These are phyloP conservation scores for Drosophila pruinosa DNA, from an alignment of 1,140 invertebrate genomes.

Conservation along the genomic window DNA sequence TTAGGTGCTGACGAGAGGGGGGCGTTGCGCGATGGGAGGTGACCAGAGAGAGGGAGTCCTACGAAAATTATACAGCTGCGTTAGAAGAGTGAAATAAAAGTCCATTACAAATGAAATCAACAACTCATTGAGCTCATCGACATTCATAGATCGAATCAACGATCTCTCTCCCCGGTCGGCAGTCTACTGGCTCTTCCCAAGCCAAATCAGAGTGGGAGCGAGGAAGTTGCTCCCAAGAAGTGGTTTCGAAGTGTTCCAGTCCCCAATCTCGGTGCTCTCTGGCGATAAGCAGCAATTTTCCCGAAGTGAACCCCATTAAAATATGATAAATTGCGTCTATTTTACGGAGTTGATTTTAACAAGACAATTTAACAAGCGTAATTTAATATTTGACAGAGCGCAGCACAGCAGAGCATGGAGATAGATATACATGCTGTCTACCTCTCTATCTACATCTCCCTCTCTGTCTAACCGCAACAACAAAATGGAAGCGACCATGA, in stretches of 20 bases:
- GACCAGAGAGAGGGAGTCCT: neutral
- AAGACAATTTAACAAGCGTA: constrained; percentile 83
- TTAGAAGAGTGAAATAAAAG: constrained; percentile 78
- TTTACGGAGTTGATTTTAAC: constrained; percentile 82
- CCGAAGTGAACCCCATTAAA: constrained; percentile 77
- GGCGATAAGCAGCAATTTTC: constrained; percentile 74
- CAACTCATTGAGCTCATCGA: constrained; percentile 78
- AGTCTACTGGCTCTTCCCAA: constrained; percentile 38
- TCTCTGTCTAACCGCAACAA: constrained; percentile 61
- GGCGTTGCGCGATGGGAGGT: neutral
- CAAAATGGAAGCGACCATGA: constrained; percentile 78
- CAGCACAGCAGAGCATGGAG: constrained; percentile 25
- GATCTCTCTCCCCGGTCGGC: neutral
- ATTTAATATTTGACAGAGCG: constrained; percentile 82
- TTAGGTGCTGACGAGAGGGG: constrained; percentile 51
- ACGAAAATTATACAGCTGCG: constrained; percentile 65
- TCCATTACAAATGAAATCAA: constrained; percentile 81
- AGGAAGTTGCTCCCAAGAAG: constrained; percentile 14
- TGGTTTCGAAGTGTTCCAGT: neutral
- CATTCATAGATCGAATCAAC: constrained; percentile 28
- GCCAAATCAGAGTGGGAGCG: constrained; percentile 17
- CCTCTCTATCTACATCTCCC: constrained; percentile 11
- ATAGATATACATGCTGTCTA: neutral
- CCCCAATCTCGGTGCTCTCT: constrained; percentile 18
- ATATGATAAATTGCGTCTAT: constrained; percentile 82